Evolutionary conservation across 2,113 vertebrate genomes (phyloP).

Genomic region (Trichechus manatus): DNA sequence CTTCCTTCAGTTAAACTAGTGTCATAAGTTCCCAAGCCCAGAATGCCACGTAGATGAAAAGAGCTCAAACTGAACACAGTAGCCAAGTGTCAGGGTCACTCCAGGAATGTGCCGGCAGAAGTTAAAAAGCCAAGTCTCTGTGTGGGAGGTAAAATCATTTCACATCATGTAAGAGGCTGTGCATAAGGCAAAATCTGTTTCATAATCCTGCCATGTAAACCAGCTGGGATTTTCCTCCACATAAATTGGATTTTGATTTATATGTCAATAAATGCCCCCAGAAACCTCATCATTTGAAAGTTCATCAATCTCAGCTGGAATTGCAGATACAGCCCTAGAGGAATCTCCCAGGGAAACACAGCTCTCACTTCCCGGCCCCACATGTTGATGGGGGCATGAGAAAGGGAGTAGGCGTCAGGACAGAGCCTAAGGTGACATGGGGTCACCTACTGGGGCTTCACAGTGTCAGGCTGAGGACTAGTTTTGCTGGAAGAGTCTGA

Average conservation of each 20-base stretch:
- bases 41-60: not conserved
- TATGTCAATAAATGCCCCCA: slow-evolving; percentile 71
- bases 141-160: slow-evolving; percentile 51
- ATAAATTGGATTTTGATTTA: slow-evolving; percentile 82
- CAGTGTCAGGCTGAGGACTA: not conserved
- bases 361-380: not conserved
- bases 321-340: slow-evolving; percentile 49
- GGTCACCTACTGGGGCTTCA: not conserved
- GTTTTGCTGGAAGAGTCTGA: not conserved
- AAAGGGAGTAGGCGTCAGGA: not conserved
- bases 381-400: not conserved
- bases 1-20: not conserved
- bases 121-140: not conserved
- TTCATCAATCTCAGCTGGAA: slow-evolving; percentile 64
- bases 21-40: not conserved
- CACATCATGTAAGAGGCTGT: not conserved
- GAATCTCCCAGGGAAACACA: not conserved
- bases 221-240: slow-evolving; percentile 67
- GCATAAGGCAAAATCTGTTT: slow-evolving; percentile 27
- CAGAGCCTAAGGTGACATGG: not conserved
- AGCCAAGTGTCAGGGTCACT: not conserved
- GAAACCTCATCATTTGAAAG: slow-evolving; percentile 78
- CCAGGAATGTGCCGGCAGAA: not conserved
- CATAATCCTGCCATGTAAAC: slow-evolving; percentile 68
- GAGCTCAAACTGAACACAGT: not conserved